Evolutionary conservation across 2,113 vertebrate species (phyloP), one percentile per base, ranked within the genome.

Genomic region (Urocitellus parryii): DNA sequence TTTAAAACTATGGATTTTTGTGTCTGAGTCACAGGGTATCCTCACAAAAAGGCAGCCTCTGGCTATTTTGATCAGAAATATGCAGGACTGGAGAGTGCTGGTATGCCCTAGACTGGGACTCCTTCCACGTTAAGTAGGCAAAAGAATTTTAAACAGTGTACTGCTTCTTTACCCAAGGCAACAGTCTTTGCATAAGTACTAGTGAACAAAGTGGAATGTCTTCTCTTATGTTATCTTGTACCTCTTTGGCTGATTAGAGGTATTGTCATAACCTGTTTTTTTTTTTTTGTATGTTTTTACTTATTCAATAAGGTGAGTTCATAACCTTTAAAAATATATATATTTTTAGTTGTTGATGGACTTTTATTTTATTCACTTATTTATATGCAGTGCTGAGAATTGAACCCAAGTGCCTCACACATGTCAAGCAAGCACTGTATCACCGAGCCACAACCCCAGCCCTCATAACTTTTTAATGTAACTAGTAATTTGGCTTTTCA

Each of bases 241-340:
- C 34, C 48, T 77, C 68, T 86, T 58, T 91, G 65, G 20, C 72
- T 90, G 20, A 88, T 82, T 93, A 81, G 45, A 94, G 67, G 79
- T 68, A 39, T 12, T 37, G 45, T 65, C 53, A 68, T 51, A 53
- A 51, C 65, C 17, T 90, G 1, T 67, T 79, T 74, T 58, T 89
- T 67, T 79, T 74, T 58, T 89, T 65, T 73, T 96, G 29, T 92
- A 17, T 61, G 73, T 72, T 51, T 89, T 81, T 58, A 58, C 51
- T 91, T 68, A 83, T 74, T 83, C 27, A 63, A 0, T 39, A 88
- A 53, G 9, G 11, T 87, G 83, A 29, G 83, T 83, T 70, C 48
- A 39, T 61, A 91, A 17, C 51, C 17, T 51, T 51, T 53, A 53
- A 53, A 53, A 51, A 51, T 13, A 51, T 53, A 53, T 53, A 4